phyloP scores from a whole-genome alignment of 2,888 invertebrate species.

The Scaptomyza polygonia region DNA sequence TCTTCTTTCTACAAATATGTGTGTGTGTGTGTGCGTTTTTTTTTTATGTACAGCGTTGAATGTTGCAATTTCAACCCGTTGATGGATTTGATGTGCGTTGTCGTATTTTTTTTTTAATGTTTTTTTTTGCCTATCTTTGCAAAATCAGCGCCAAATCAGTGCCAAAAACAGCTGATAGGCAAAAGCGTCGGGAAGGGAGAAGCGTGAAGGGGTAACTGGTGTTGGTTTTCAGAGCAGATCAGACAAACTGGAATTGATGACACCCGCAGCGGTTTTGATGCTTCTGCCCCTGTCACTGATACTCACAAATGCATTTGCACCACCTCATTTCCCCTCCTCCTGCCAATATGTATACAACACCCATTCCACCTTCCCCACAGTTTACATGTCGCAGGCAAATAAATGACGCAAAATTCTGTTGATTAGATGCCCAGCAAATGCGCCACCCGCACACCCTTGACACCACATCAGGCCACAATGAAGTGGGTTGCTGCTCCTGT shows the following conservation, averaged over 20 bases:
- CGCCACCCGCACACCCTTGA: constrained; percentile 12
- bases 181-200: neutral
- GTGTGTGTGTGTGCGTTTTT: no score
- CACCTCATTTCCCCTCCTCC: neutral
- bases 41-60: constrained; percentile 57
- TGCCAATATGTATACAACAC: neutral
- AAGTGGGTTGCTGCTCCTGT: neutral
- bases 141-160: constrained; percentile 76
- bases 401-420: constrained; percentile 76
- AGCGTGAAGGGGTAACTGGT: no score
- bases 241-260: constrained; percentile 75
- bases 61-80: constrained; percentile 79
- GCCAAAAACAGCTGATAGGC: constrained; percentile 42
- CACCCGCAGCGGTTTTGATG: constrained; percentile 64
- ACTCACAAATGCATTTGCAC: constrained; percentile 60
- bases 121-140: constrained; percentile 42
- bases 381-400: constrained; percentile 66
- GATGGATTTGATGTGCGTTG: constrained; percentile 70
- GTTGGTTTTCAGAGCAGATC: constrained; percentile 3
- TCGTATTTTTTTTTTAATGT: constrained; percentile 21
- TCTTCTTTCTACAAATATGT: neutral
- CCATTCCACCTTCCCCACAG: constrained; percentile 1
- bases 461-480: neutral
- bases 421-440: constrained; percentile 71
- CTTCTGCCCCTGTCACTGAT: constrained; percentile 59